Base-by-base conservation (phyloP, 1,140 invertebrate genomes). In the Proales similis region DNA sequence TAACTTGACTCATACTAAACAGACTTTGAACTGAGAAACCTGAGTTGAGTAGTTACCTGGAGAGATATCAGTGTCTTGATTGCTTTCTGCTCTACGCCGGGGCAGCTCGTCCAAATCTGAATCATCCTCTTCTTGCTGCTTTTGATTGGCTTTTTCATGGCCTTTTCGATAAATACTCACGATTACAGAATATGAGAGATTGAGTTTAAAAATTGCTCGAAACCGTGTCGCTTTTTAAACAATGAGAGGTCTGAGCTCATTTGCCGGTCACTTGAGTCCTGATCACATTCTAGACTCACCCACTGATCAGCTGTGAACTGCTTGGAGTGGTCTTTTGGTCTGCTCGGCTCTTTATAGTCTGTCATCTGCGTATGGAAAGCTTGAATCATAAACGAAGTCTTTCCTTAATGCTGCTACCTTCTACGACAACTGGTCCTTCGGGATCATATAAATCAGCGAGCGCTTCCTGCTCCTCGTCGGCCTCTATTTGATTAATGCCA, bases 211-310 rank as follows among this genome's bases (percentile, higher is more conserved):
- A 20, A 36, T 17, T 30, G 19, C 12, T 2, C 7, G 38, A 11
- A 49, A 57, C 51, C 24, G 29, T 26, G 14, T 57, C 51, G 29
- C 22, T 57, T 57, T 42, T 57, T 57, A n/a, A 57, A 57, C 30
- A 57, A 42, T 46, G 20, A 24, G 22, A 19, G 2, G 14, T 7
- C 30, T 42, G 26, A 12, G 29, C 36, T 42, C 24, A 24, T 11
- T 39, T 19, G 12, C 30, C 20, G n/a, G 5, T 27, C 17, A 42
- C 51, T 42, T 57, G 6, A 26, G n/a, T 36, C 14, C 14, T 57
- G 36, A 4, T 29, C 39, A 42, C 29, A 39, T 30, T 57, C 51
- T 4, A 57, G 26, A 19, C 30, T 57, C 2, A 57, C 38, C 51
- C 51, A 57, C 29, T 57, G 39, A 43, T 42, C 32, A 42, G 12